A percentile compares a stretch with the other conserved stretches of the same genome.
Evolutionary conservation across 1,140 invertebrate species (phyloP).

Genomic region (Helicorthomorpha holstii): DNA sequence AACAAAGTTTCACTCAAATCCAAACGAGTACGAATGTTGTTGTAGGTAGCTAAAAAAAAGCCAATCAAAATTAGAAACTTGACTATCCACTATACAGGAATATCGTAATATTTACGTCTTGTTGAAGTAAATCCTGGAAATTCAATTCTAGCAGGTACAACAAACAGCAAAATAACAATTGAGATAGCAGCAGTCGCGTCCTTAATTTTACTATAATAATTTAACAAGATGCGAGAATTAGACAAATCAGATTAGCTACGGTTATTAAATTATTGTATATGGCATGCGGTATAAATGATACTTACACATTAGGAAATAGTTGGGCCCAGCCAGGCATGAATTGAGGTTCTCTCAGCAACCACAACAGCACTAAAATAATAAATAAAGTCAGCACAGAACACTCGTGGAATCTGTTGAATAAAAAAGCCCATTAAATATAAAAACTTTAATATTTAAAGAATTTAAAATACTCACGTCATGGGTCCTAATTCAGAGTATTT

Average conservation of each 20-base stretch:
- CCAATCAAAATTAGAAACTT: background rate
- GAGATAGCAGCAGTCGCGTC: constrained; percentile 68
- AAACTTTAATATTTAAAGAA: background rate
- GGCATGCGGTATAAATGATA: no score
- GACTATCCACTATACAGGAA: background rate
- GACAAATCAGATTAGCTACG: background rate
- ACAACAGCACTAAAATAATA: constrained; percentile 55
- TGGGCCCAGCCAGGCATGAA: constrained; percentile 62
- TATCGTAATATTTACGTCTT: background rate
- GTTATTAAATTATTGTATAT: no score
- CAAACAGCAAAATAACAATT: constrained; percentile 59
- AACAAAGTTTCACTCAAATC: constrained; percentile 9
- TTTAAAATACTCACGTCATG: background rate
- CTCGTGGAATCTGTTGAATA: constrained; percentile 45
- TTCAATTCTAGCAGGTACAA: constrained; percentile 42
- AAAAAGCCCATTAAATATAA: background rate
- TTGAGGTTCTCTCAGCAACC: constrained; percentile 73
- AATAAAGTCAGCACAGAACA: constrained; percentile 54
- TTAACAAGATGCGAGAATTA: background rate
- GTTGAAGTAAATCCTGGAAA: background rate
- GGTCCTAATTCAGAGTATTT: background rate
- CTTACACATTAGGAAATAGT: constrained; percentile 34
- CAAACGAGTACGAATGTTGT: background rate
- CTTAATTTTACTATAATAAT: constrained; percentile 21
- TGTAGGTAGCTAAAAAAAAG: background rate